phyloP scores from a whole-genome alignment of 1,140 invertebrate species.

The Thereuonema tuberculata region DNA sequence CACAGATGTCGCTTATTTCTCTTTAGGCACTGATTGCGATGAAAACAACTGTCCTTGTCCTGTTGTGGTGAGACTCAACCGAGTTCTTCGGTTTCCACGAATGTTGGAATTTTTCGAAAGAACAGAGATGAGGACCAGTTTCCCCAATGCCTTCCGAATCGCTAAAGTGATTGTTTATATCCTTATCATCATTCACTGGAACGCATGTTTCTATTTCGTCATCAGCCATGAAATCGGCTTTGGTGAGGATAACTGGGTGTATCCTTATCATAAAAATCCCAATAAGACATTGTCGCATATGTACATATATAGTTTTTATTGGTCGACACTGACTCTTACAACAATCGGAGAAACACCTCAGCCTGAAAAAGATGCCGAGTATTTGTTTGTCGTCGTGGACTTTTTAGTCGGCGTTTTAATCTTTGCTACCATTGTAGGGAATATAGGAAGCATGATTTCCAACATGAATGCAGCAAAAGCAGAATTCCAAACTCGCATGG shows the following conservation, averaged over 20 bases:
- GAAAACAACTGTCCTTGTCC: slow-evolving; percentile 49
- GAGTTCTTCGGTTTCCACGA: slow-evolving; percentile 56
- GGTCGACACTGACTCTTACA: slow-evolving; percentile 88
- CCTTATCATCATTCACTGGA: slow-evolving; percentile 91
- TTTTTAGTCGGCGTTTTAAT: slow-evolving; percentile 79
- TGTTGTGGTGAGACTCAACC: slow-evolving; percentile 70
- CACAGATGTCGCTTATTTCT: slow-evolving; percentile 70
- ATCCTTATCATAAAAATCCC: slow-evolving; percentile 26
- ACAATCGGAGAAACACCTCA: slow-evolving; percentile 79
- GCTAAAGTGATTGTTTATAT: slow-evolving; percentile 67
- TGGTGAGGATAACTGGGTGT: slow-evolving; percentile 76
- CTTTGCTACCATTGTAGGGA: slow-evolving; percentile 80
- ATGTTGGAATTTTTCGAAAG: slow-evolving; percentile 83
- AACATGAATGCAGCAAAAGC: slow-evolving; percentile 91
- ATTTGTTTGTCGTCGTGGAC: slow-evolving; percentile 74
- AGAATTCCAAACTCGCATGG: slow-evolving; percentile 91
- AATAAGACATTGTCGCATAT: slow-evolving; percentile 49
- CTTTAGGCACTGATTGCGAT: slow-evolving; percentile 26
- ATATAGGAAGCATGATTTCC: slow-evolving; percentile 92
- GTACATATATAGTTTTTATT: slow-evolving; percentile 84
- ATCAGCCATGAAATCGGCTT: slow-evolving; percentile 85
- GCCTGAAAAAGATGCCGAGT: slow-evolving; percentile 71
- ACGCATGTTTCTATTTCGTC: slow-evolving; percentile 86
- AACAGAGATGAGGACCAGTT: slow-evolving; percentile 83
- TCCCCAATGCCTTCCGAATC: slow-evolving; percentile 78